These are phyloP conservation scores for Meriones psammophilus DNA, from an alignment of 2,797 vertebrate genomes.

Conservation along the genomic window DNA sequence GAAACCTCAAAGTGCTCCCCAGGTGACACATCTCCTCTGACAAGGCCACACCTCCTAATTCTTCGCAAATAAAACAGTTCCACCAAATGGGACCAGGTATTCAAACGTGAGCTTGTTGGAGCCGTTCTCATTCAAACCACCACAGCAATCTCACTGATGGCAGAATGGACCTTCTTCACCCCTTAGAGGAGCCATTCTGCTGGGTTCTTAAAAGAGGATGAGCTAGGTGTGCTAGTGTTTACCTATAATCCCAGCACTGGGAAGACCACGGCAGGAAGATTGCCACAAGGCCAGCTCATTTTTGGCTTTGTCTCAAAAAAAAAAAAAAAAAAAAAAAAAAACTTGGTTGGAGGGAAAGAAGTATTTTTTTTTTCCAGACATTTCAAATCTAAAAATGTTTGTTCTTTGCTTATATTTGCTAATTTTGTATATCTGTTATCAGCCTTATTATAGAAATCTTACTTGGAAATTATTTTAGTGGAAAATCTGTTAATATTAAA, in stretches of 20 bases:
- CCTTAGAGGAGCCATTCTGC: background rate
- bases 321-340: too few species aligned
- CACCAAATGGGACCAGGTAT: background rate
- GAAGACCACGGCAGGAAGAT: background rate
- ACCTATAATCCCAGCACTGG: background rate
- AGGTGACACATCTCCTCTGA: background rate
- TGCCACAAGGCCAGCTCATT: background rate
- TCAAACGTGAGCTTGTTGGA: background rate
- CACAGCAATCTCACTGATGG: background rate
- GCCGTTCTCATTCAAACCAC: background rate
- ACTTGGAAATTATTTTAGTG: constrained; percentile 17
- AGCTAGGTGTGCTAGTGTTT: background rate
- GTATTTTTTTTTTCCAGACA: background rate
- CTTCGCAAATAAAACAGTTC: background rate
- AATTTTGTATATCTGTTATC: background rate
- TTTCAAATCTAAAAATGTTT: constrained; percentile 34
- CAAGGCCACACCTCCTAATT: background rate
- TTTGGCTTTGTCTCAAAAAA: background rate
- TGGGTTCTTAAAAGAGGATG: background rate
- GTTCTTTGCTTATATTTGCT: constrained; percentile 12
- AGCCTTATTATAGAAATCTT: background rate
- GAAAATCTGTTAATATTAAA: background rate
- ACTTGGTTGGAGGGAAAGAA: background rate
- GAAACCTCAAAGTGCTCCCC: background rate
- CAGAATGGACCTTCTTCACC: background rate